phyloP scores from a whole-genome alignment of 2,797 vertebrate species.

The Mus spretus region DNA sequence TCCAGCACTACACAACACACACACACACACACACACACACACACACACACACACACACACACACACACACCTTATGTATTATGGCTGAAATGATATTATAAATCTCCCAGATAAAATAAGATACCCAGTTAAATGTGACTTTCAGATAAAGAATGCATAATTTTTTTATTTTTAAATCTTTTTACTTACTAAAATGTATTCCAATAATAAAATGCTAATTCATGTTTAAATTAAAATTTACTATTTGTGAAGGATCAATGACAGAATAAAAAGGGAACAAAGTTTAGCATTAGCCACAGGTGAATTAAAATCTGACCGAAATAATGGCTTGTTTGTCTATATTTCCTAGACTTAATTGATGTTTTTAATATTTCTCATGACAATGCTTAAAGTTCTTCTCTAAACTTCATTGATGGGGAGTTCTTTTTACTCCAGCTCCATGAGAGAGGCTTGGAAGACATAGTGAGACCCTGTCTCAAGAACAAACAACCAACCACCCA shows the following conservation, averaged over 20 bases:
- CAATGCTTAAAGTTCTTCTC: background rate
- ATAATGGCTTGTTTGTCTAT: background rate
- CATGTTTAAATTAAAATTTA: slow-evolving; percentile 1
- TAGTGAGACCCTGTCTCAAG: background rate
- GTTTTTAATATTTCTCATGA: background rate
- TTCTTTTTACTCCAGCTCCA: background rate
- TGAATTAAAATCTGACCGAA: slow-evolving; percentile 15
- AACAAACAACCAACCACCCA: background rate
- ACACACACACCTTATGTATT: background rate
- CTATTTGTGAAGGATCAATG: slow-evolving; percentile 45
- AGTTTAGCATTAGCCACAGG: background rate
- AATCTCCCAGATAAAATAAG: background rate
- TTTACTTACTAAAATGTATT: slow-evolving; percentile 12
- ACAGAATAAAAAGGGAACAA: background rate
- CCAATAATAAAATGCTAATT: background rate
- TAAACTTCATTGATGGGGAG: background rate
- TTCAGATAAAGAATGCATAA: slow-evolving; percentile 21
- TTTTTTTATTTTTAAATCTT: background rate
- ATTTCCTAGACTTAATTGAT: background rate
- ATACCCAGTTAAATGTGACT: slow-evolving; percentile 28
- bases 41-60: background rate
- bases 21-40: background rate
- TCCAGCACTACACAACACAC: background rate
- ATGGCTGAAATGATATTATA: background rate
- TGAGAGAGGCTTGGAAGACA: background rate